Percentiles rank a stretch among this genome's conserved stretches.
phyloP scores from a whole-genome alignment of 2,888 invertebrate species.

The Nymphalis c-album region DNA sequence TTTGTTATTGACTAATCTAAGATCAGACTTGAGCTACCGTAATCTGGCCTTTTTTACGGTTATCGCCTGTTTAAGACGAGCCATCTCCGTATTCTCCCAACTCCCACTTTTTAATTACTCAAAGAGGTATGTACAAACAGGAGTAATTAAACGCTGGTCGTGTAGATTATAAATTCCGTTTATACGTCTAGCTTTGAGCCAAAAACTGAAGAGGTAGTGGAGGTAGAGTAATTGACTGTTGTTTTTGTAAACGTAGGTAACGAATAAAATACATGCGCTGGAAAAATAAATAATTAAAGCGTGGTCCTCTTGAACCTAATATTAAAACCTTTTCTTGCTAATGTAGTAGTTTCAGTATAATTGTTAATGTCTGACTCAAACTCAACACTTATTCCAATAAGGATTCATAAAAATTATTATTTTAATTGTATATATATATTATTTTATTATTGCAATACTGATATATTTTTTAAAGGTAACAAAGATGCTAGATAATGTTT shows the following conservation, averaged over 20 bases:
- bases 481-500: too few species aligned
- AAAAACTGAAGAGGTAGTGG: background rate
- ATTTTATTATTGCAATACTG: too few species aligned
- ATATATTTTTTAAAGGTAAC: too few species aligned
- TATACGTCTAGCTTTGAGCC: background rate
- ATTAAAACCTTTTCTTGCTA: background rate
- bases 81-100: constrained; percentile 42
- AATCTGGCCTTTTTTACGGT: constrained; percentile 65
- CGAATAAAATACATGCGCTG: background rate
- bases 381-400: too few species aligned
- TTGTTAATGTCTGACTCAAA: too few species aligned
- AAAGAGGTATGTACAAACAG: constrained; percentile 44
- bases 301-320: background rate
- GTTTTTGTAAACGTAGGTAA: background rate
- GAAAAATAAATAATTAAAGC: background rate
- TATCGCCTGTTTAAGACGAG: constrained; percentile 52
- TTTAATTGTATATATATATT: background rate
- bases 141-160: constrained; percentile 10
- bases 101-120: constrained; percentile 44
- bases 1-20: constrained; percentile 50
- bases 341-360: background rate
- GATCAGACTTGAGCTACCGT: constrained; percentile 60
- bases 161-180: constrained; percentile 8
- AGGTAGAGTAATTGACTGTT: background rate
- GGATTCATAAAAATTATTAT: too few species aligned